Conservation (phyloP, 2,888 invertebrate genomes). For the Bombylius major region DNA sequence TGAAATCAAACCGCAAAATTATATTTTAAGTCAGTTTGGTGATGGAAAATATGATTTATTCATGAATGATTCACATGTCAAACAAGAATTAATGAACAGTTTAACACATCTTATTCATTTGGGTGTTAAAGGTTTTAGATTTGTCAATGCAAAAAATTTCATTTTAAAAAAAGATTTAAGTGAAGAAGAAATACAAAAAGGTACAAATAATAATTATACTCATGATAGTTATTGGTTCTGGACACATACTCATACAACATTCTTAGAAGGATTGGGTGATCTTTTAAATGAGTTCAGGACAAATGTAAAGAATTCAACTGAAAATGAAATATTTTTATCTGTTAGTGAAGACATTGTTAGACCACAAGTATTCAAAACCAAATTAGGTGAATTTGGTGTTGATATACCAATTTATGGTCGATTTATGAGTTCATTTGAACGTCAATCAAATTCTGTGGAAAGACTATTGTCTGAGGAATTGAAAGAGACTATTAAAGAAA, state of each 20-base stretch:
- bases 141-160: constrained; percentile 48
- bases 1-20: constrained; percentile 31
- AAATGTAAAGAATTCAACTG: constrained; percentile 45
- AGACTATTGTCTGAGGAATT: constrained; percentile 24
- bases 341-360: constrained; percentile 29
- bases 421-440: constrained; percentile 22
- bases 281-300: constrained; percentile 51
- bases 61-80: constrained; percentile 55
- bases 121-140: constrained; percentile 73
- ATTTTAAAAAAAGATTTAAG: constrained; percentile 44
- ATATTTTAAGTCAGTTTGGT: constrained; percentile 66
- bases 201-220: constrained; percentile 24
- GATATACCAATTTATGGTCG: constrained; percentile 32
- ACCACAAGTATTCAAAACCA: constrained; percentile 24
- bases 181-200: constrained; percentile 39
- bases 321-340: constrained; percentile 36
- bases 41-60: constrained; percentile 65
- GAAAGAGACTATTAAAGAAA: constrained; percentile 17
- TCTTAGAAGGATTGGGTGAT: constrained; percentile 44
- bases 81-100: constrained; percentile 51
- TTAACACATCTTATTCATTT: constrained; percentile 56
- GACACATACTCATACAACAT: constrained; percentile 49
- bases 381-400: constrained; percentile 22
- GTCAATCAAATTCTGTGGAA: constrained; percentile 17
- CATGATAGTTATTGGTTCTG: constrained; percentile 50